phyloP scores from a whole-genome alignment of 2,888 invertebrate genomes.

The Hypercompe scribonia region DNA sequence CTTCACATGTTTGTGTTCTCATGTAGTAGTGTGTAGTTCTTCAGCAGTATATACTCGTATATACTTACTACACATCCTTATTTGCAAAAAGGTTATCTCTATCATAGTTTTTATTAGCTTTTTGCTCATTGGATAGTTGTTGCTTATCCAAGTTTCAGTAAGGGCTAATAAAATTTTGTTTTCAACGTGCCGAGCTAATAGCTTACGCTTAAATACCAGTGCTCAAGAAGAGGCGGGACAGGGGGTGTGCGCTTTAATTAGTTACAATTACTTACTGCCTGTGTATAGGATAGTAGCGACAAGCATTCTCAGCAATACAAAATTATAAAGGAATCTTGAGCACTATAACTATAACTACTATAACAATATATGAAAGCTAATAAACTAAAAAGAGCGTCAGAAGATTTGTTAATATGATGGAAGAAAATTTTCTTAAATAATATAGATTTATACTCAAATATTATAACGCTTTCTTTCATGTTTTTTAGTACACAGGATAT shows the following conservation, averaged over 20 bases:
- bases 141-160: slow-evolving; percentile 52
- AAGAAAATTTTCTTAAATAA: neutral
- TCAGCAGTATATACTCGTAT: neutral
- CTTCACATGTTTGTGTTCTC: neutral
- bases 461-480: neutral
- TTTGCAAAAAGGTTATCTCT: neutral
- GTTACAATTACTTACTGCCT: slow-evolving; percentile 28
- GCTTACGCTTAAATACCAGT: slow-evolving; percentile 54
- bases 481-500: neutral
- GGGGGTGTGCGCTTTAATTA: slow-evolving; percentile 39
- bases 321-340: neutral
- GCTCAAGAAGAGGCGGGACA: slow-evolving; percentile 37
- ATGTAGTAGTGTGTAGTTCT: neutral
- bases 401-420: neutral
- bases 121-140: neutral
- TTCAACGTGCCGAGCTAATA: slow-evolving; percentile 59
- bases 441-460: too few relatives aligned
- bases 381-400: neutral
- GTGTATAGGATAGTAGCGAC: slow-evolving; percentile 18
- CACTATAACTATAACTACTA: too few relatives aligned
- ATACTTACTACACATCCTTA: neutral
- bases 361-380: neutral
- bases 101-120: neutral
- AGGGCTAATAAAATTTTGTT: slow-evolving; percentile 53
- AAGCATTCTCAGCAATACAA: neutral